A percentile compares a stretch with the other conserved stretches of the same genome.
Evolutionary conservation across 1,140 invertebrate species (phyloP).

Genomic region (Melanaphis sacchari): DNA sequence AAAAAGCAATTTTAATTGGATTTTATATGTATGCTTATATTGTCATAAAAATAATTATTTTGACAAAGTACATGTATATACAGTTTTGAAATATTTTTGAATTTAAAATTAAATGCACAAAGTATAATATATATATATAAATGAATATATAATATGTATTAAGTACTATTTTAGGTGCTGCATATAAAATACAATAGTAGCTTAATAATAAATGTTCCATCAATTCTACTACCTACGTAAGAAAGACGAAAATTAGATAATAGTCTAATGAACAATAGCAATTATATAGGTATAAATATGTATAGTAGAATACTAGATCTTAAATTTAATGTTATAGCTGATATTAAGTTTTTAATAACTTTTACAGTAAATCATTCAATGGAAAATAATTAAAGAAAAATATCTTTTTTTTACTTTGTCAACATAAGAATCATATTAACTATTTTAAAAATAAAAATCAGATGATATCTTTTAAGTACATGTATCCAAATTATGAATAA

Average conservation of each 20-base stretch:
- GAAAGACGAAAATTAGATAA: too few relatives aligned
- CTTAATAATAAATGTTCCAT: too few relatives aligned
- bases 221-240: too few relatives aligned
- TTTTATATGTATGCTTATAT: neutral
- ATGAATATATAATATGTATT: neutral
- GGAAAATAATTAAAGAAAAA: neutral
- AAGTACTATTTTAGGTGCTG: too few relatives aligned
- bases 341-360: neutral
- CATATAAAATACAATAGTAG: too few relatives aligned
- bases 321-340: neutral
- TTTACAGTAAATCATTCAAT: neutral
- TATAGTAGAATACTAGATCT: neutral
- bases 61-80: neutral
- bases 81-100: neutral
- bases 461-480: neutral
- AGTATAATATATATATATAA: neutral
- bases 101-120: neutral
- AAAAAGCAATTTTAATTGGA: neutral
- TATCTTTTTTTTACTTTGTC: neutral
- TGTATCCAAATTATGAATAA: neutral
- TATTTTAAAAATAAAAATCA: neutral
- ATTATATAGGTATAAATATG: neutral
- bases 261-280: neutral
- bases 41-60: neutral
- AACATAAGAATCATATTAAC: neutral